phyloP scores from a whole-genome alignment of 2,888 invertebrate species.

The Aplocera efformata region DNA sequence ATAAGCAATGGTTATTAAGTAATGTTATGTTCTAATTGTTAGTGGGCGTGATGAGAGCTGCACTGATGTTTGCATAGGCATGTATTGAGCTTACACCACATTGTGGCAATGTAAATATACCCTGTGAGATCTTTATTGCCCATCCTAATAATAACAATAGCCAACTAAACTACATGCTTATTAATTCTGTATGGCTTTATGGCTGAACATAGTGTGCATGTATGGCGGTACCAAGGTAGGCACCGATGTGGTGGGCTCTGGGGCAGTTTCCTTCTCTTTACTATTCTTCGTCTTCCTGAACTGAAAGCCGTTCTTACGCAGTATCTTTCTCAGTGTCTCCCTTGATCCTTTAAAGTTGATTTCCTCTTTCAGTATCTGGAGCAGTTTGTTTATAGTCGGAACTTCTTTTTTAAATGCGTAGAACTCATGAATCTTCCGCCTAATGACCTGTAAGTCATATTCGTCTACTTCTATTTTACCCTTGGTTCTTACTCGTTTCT shows the following conservation, averaged over 20 bases:
- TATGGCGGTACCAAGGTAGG: conserved; percentile 68
- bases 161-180: background rate
- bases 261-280: conserved; percentile 62
- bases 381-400: conserved; percentile 68
- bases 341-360: conserved; percentile 72
- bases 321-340: conserved; percentile 66
- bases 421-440: conserved; percentile 72
- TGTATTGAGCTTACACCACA: too few relatives aligned
- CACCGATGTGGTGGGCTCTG: conserved; percentile 52
- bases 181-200: conserved; percentile 58
- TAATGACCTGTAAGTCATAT: conserved; percentile 67
- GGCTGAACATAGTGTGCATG: conserved; percentile 69
- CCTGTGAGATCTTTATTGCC: background rate
- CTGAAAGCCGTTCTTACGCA: conserved; percentile 71
- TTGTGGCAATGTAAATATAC: too few relatives aligned
- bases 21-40: too few relatives aligned
- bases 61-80: too few relatives aligned
- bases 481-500: conserved; percentile 67
- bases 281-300: conserved; percentile 71
- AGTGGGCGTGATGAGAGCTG: too few relatives aligned
- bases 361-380: conserved; percentile 69
- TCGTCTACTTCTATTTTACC: conserved; percentile 73
- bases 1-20: too few relatives aligned
- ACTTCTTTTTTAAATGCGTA: conserved; percentile 74
- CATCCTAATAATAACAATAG: background rate